Evolutionary conservation across 2,888 invertebrate species (phyloP), one percentile per base, ranked within the genome.

Genomic region (Heliconius cydno): DNA sequence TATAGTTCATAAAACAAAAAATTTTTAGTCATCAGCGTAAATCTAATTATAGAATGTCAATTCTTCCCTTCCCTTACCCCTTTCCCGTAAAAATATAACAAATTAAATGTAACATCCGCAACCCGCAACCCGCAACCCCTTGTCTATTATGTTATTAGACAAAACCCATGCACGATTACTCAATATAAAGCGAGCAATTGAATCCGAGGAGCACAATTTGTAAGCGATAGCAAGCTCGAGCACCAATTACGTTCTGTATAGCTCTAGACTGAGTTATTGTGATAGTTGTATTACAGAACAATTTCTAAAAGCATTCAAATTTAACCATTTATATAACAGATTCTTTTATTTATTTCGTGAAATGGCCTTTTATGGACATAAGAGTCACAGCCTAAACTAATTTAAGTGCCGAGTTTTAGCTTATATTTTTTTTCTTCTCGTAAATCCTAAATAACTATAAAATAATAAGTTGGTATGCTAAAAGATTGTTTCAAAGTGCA

Each of bases 131-230:
- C 67, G n/a, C 41, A 75, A 60, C 46, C 41, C 67, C 76, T 60
- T 74, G 19, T 76, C 52, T 78, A 83, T 81, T 79, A 81, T 79
- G 74, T 66, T 80, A 65, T 80, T 79, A 83, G 81, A 79, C 79
- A 83, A 83, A 83, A 81, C 71, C 74, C 76, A 82, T 81, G 81
- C 75, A 84, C 81, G 78, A 84, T 81, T 82, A 83, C 82, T 81
- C 83, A 76, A 81, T 82, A 78, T 81, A 82, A 80, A 84, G 76
- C 80, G 80, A 73, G 80, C 82, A 82, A 85, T 82, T 83, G 82
- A 84, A 85, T 85, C 70, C 82, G 80, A 84, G 83, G 82, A 82
- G 83, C 82, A 82, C 83, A 86, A 85, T 85, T 86, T 84, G 82
- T 81, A 83, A 85, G 83, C 84, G 84, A 85, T 85, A 84, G 79